These are phyloP conservation scores for Zaprionus nigranus DNA, from an alignment of 1,140 invertebrate species.

Conservation along the genomic window DNA sequence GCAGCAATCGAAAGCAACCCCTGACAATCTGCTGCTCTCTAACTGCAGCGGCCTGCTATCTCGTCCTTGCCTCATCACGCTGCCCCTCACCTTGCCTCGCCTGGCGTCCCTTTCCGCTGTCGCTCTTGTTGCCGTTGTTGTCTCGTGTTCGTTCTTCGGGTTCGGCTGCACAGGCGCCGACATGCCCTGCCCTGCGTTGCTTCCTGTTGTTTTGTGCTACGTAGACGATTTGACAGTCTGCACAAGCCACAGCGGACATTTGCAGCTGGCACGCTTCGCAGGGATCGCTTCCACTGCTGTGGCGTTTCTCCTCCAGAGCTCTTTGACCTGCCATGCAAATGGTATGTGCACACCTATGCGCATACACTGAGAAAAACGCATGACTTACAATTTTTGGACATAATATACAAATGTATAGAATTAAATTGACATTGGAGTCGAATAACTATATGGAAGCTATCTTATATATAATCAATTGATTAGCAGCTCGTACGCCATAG, in stretches of 20 bases:
- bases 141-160: slow-evolving; percentile 50
- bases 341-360: slow-evolving; percentile 61
- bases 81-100: slow-evolving; percentile 11
- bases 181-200: slow-evolving; percentile 38
- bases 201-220: background rate
- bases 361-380: slow-evolving; percentile 42
- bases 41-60: slow-evolving; percentile 60
- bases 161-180: background rate
- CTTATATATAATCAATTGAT: too few relatives aligned
- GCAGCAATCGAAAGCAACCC: slow-evolving; percentile 66
- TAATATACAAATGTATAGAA: slow-evolving; percentile 1
- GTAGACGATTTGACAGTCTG: slow-evolving; percentile 31
- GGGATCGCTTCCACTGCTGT: slow-evolving; percentile 70
- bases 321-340: slow-evolving; percentile 67
- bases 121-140: slow-evolving; percentile 52
- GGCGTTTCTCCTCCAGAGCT: slow-evolving; percentile 35
- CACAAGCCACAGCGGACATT: slow-evolving; percentile 30
- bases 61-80: slow-evolving; percentile 49
- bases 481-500: too few relatives aligned
- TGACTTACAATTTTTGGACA: background rate
- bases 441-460: too few relatives aligned
- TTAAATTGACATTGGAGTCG: background rate
- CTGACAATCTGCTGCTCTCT: slow-evolving; percentile 61
- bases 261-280: slow-evolving; percentile 81
- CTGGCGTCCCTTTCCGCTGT: slow-evolving; percentile 41